Evolutionary conservation across 1,140 invertebrate genomes (phyloP).

Genomic region (Adelges cooleyi): DNA sequence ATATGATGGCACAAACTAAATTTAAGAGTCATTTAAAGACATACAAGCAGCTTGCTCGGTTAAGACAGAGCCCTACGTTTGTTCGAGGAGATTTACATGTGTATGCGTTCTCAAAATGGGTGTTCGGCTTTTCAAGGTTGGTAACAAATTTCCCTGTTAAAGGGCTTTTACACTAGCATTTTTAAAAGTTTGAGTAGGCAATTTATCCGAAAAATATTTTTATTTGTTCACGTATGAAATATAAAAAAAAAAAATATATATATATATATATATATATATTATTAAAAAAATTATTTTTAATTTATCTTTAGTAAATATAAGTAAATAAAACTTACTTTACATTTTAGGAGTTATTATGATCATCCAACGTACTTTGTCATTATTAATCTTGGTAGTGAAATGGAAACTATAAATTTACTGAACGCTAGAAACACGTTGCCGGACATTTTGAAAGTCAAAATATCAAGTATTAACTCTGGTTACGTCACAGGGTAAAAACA

Average conservation of each 20-base stretch:
- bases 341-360: conserved; percentile 28
- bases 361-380: conserved; percentile 30
- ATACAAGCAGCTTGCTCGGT: conserved; percentile 11
- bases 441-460: neutral
- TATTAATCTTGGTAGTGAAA: conserved; percentile 28
- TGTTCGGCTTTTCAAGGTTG: conserved; percentile 27
- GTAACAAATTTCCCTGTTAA: too few species aligned
- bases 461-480: conserved; percentile 30
- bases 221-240: too few species aligned
- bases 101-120: conserved; percentile 18
- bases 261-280: too few species aligned
- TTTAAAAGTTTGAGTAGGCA: too few species aligned
- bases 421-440: neutral
- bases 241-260: too few species aligned
- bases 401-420: neutral
- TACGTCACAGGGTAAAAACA: conserved; percentile 28
- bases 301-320: too few species aligned
- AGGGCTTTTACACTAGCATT: too few species aligned
- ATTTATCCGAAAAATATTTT: too few species aligned
- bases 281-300: too few species aligned
- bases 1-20: neutral
- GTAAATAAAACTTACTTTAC: too few species aligned
- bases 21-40: conserved; percentile 5
- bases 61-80: conserved; percentile 23
- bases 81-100: conserved; percentile 23